Base-by-base conservation (phyloP, 1,140 invertebrate genomes). In the Delia radicum region DNA sequence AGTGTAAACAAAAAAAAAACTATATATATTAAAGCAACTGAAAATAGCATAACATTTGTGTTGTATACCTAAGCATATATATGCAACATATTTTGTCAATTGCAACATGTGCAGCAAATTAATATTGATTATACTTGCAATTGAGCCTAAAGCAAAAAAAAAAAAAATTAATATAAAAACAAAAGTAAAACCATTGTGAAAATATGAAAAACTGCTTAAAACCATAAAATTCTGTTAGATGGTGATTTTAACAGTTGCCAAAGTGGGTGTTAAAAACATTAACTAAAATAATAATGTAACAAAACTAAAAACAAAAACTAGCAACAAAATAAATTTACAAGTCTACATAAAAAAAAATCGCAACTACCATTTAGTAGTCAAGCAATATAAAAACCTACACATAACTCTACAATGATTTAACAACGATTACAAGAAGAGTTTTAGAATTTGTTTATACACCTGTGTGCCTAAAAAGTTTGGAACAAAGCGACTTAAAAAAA, bases 221-320 rank as follows among this genome's bases (percentile, higher is more conserved):
- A 55, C 18, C 18, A 55, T 55, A 55, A 55, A 55, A 55, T 55
- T 55, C 48, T 55, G n/a, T 55, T 55, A 55, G 12, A 42, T 42
- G 37, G 12, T 42, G 12, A 55, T 55, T 24, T 55, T 55, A 67
- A 67, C 63, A 31, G 63, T 67, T 67, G 63, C 63, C 63, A 67
- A 67, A 67, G 63, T 67, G 63, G 63, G 63, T 67, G 63, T 67
- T 67, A 67, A 67, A n/a, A 31, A 67, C 63, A 67, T 67, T 67
- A 31, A 29, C 63, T 67, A 67, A 67, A 67, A 67, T 67, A 67
- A 31, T 67, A 29, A 67, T 18, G 21, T 27, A 65, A 29, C 63
- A 18, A 55, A 24, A 5, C 15, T 21, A 55, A 55, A 24, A 55
- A 55, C 18, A 55, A 18, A 55, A 55, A 55, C 48, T 21, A 6